A percentile compares a stretch with the other conserved stretches of the same genome.
Evolutionary conservation across 2,113 vertebrate genomes (phyloP).

Genomic region (Girardinichthys multiradiatus): DNA sequence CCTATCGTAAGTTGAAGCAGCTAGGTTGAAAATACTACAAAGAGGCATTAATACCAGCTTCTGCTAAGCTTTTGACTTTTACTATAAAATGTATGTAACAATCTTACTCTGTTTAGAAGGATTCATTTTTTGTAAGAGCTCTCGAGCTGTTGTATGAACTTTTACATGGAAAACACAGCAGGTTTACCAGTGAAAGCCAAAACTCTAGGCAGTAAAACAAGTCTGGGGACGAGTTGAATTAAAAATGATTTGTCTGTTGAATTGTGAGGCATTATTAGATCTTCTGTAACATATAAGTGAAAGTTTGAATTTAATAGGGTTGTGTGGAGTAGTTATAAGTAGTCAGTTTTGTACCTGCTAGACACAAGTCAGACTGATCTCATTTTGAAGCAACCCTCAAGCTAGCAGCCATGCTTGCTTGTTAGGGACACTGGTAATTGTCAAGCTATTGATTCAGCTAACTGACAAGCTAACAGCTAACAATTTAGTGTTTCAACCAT

Average conservation of each 20-base stretch:
- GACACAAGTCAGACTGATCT: background rate
- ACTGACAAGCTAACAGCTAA: background rate
- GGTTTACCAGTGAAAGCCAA: too few relatives aligned
- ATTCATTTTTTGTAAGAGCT: background rate
- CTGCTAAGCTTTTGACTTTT: accelerated
- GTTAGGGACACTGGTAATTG: background rate
- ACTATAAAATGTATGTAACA: background rate
- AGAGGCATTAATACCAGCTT: constrained; percentile 26
- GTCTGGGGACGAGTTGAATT: background rate
- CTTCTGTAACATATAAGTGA: background rate
- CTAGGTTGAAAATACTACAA: constrained; percentile 1
- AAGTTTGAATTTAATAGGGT: background rate
- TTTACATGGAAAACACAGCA: background rate
- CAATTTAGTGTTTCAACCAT: constrained; percentile 50
- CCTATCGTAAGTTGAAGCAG: constrained; percentile 52
- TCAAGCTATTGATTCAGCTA: background rate
- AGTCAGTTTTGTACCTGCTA: background rate
- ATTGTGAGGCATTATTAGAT: background rate
- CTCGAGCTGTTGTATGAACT: background rate
- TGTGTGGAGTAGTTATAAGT: background rate
- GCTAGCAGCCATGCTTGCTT: background rate
- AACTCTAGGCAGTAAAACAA: too few relatives aligned
- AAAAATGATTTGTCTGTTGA: background rate
- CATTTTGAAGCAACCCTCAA: background rate
- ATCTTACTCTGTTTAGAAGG: background rate